Evolutionary conservation across 2,113 vertebrate genomes (phyloP), one percentile per base, ranked within the genome.

Genomic region (Onychostruthus taczanowskii): DNA sequence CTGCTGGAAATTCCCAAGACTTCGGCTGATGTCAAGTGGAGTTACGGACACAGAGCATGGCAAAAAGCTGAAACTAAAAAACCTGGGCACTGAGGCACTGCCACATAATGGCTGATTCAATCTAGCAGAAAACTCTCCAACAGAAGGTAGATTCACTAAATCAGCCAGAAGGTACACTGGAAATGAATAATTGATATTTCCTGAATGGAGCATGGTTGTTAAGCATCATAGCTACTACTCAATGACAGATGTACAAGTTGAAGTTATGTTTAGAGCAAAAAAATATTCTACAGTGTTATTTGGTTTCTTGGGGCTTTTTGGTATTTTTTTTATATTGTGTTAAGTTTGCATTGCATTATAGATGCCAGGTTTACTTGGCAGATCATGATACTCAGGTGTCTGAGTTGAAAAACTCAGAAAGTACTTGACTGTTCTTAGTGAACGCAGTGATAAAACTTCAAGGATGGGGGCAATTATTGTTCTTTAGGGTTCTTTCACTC

Each of bases 1-100:
- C 97, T 95, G 94, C 18, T 84, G 68, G 75, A 84, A 94, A 93
- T 94, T 95, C 94, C 94, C 95, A 91, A 86, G 94, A 44, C 59
- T 86, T 66, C 1, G 43, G 19, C 58, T 56, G 47, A 62, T 93
- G 79, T 94, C 89, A 94, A 95, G 58, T 64, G 43, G 76, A 95
- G 89, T 91, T 87, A 67, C 39, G 20, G 47, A 50, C 56, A 7
- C 13, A 55, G 74, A 66, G 31, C 31, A 72, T 37, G 66, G 89
- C 78, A 55, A 61, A 84, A 49, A 85, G 53, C 75, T 83, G 86
- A 64, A 68, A 81, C 22, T 50, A 17, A 94, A 96, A 93, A 91
- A 58, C 35, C 30, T 85, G 82, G 67, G 28, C 56, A 52, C 33
- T 37, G 27, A 68, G 76, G 68, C 64, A 27, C 41, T 84, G 69